phyloP scores from a whole-genome alignment of 2,797 vertebrate species.

The Coregonus suidteri region DNA sequence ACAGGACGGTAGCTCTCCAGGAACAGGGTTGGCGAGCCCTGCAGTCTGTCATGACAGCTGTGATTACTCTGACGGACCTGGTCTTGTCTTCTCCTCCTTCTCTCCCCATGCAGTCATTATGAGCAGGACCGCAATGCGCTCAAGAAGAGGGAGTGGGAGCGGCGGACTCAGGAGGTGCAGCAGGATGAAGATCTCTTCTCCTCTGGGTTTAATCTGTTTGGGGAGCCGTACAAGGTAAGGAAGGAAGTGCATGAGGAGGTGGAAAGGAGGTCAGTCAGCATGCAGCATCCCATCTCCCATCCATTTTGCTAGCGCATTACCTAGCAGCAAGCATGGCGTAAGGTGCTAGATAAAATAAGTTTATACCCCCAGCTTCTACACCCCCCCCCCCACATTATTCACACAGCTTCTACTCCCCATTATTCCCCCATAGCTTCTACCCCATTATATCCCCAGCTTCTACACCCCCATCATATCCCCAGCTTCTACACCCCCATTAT shows the following conservation, averaged over 20 bases:
- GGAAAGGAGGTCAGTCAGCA: not conserved
- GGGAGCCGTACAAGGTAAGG: slow-evolving; percentile 95
- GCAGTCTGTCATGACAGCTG: slow-evolving; percentile 31
- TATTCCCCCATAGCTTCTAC: too few species aligned
- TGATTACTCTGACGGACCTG: slow-evolving; percentile 32
- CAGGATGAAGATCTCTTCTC: slow-evolving; percentile 97
- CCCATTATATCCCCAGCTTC: too few species aligned
- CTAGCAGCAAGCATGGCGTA: not conserved
- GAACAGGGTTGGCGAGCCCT: slow-evolving; percentile 16
- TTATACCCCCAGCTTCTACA: too few species aligned
- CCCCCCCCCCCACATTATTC: not conserved
- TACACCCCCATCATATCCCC: too few species aligned
- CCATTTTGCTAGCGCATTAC: not conserved
- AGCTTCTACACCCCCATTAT: too few species aligned
- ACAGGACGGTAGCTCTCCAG: slow-evolving; percentile 3
- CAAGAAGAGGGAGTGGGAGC: slow-evolving; percentile 96
- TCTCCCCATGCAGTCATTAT: slow-evolving; percentile 81
- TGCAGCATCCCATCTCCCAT: not conserved
- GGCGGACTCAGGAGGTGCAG: slow-evolving; percentile 95
- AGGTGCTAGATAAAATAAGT: not conserved
- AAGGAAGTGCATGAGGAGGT: too few species aligned
- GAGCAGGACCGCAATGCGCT: slow-evolving; percentile 92
- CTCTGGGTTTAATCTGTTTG: slow-evolving; percentile 96
- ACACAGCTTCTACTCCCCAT: too few species aligned
- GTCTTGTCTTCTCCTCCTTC: slow-evolving; percentile 30